Base-by-base conservation (phyloP, 2,113 vertebrate species). In the Opisthocomus hoazin region DNA sequence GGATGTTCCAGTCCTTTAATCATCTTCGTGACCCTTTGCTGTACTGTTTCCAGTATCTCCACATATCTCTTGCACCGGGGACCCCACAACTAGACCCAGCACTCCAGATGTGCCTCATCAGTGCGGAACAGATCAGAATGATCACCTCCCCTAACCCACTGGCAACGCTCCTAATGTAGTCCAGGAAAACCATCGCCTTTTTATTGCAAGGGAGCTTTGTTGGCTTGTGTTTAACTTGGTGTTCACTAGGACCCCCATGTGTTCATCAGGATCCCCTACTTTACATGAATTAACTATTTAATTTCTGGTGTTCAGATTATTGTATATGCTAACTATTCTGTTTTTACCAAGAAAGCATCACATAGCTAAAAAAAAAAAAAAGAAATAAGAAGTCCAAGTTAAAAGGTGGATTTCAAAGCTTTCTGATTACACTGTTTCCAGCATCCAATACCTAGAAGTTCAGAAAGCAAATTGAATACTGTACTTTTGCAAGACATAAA, bases 51-150 rank as follows among this genome's bases (percentile, higher is more conserved):
- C n/a, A 57, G 5, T 19, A 12, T 32, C 21, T 57, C 66, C 1
- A 0, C 1, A 0, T 8, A 7, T 58, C 5, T 36, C 14, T 48
- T 6, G 2, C 36, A 24, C 11, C 23, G 21, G 15, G 48, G n/a
- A 64, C 23, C 2, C 11, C 51, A 58, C 37, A 92, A 12, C 12
- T 39, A 48, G 29, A 66, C 26, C 51, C 53, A 73, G 11, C 4
- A 66, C n/a, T 68, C 17, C 14, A 48, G 4, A 29, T 8, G 9
- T 51, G 20, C 23, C 29, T 91, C 26, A 34, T 14, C 51, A 48
- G 21, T 36, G 5, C 6, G 60, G 32, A 58, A 36, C 3, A 46
- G 36, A 69, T 45, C 45, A 15, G 8, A 83, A 53, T 10, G 20
- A 64, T 50, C 22, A 50, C 7, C 18, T 81, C 26, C 10, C 17